These are phyloP conservation scores for Lepidurus arcticus DNA, from an alignment of 1,140 invertebrate genomes.

Conservation along the genomic window DNA sequence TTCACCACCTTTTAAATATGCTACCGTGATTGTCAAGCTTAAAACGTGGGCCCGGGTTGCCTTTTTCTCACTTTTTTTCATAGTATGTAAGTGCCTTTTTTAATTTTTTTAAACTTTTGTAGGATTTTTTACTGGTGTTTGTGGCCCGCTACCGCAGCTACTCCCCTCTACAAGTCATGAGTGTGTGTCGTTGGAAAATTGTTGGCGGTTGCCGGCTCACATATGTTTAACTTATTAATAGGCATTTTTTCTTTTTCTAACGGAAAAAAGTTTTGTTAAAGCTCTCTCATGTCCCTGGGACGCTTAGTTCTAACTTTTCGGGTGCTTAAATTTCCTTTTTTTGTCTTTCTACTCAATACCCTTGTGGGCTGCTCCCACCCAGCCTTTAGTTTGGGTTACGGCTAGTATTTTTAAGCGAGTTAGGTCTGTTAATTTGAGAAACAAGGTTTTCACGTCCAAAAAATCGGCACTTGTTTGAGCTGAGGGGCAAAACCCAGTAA, in stretches of 20 bases:
- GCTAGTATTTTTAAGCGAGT: not conserved
- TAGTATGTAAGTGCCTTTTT: not conserved
- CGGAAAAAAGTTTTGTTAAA: too few relatives aligned
- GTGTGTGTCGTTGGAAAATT: too few relatives aligned
- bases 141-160: too few relatives aligned
- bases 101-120: too few relatives aligned
- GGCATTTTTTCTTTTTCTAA: too few relatives aligned
- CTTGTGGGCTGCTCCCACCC: not conserved
- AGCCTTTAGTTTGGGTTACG: not conserved
- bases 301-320: not conserved
- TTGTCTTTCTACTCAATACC: not conserved
- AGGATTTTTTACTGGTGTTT: too few relatives aligned
- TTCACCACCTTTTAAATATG: conserved; percentile 19
- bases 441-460: not conserved
- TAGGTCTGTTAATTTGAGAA: not conserved
- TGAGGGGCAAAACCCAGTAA: not conserved
- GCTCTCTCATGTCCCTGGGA: too few relatives aligned
- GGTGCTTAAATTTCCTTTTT: not conserved
- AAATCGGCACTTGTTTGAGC: conserved; percentile 18
- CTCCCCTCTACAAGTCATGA: too few relatives aligned
- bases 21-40: conserved; percentile 12
- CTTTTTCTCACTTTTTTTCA: not conserved
- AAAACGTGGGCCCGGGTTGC: not conserved
- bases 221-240: too few relatives aligned
- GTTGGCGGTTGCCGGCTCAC: too few relatives aligned